Evolutionary conservation across 2,797 vertebrate genomes (phyloP), one percentile per base, ranked within the genome.

Genomic region (Peromyscus nudipes): DNA sequence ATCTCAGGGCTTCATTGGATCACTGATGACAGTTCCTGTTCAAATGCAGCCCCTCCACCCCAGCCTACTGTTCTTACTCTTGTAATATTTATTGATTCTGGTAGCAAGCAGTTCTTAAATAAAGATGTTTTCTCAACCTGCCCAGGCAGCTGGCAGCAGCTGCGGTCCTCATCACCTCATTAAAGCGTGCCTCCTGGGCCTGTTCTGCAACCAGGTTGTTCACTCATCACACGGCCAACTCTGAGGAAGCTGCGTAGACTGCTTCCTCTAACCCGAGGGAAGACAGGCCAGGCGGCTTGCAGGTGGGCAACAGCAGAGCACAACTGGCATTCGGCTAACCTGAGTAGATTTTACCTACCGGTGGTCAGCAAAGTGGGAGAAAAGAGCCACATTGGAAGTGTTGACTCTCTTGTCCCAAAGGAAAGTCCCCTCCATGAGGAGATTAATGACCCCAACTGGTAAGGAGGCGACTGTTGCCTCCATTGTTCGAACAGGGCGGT

Each of bases 61-160:
- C 46, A 57, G 96, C 82, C 96, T 91, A 52, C 29, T 49, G 57
- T 95, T 79, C 55, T 55, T 40, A 85, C 85, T 77, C 69, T 89
- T 89, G 96, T 96, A 95, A 97, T 16, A 97, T 97, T 98, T 97
- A 97, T 93, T 97, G 97, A 97, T 93, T 98, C 89, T 97, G 79
- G 97, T 98, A 98, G 98, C 97, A 95, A 82, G 16, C 97, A 96
- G 97, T 97, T 98, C 97, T 92, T 97, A 97, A 98, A 98, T 98
- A 98, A 99, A 99, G 97, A 94, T 88, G 94, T 96, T 96, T 97
- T 97, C 97, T 92, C 95, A 90, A 96, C 87, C 86, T 67, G 90
- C 88, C 73, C 34, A 93, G 92, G 95, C 86, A 94, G 87, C 82
- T 57, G 31, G 84, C 60, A 16, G 57, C 49, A 87, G 96, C 91